Conservation (phyloP, 2,888 invertebrate species). For the Pegoplata infirma region DNA sequence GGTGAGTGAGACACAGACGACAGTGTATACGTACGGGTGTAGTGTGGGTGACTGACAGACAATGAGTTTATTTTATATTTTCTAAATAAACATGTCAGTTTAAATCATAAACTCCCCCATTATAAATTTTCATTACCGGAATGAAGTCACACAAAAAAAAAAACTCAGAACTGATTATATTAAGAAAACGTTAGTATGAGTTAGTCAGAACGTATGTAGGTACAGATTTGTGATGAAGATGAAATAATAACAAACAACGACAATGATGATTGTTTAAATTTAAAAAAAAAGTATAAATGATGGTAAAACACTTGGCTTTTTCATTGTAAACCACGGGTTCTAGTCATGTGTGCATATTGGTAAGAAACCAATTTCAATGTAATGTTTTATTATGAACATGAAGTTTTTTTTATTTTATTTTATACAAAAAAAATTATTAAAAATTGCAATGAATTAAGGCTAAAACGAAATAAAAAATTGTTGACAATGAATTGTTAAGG, state of each 20-base stretch:
- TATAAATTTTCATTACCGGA: slow-evolving; percentile 37
- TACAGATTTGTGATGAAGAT: no score
- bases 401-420: not conserved
- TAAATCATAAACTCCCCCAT: slow-evolving; percentile 53
- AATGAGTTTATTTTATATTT: slow-evolving; percentile 9
- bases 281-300: not conserved
- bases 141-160: slow-evolving; percentile 18
- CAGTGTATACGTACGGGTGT: no score
- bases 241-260: slow-evolving; percentile 30
- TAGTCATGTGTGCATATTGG: not conserved
- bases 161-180: not conserved
- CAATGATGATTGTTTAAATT: slow-evolving; percentile 15
- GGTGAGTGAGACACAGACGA: slow-evolving; percentile 12
- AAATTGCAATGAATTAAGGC: slow-evolving; percentile 11
- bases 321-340: not conserved
- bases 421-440: slow-evolving; percentile 3
- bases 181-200: no score
- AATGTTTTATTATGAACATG: not conserved
- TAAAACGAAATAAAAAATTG: not conserved
- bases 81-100: slow-evolving; percentile 50
- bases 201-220: no score
- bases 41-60: slow-evolving; percentile 38
- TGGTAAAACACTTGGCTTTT: not conserved
- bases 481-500: slow-evolving; percentile 31
- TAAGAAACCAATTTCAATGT: not conserved